Base-by-base conservation (phyloP, 1,140 invertebrate genomes). In the Zaprionus lachaisei region DNA sequence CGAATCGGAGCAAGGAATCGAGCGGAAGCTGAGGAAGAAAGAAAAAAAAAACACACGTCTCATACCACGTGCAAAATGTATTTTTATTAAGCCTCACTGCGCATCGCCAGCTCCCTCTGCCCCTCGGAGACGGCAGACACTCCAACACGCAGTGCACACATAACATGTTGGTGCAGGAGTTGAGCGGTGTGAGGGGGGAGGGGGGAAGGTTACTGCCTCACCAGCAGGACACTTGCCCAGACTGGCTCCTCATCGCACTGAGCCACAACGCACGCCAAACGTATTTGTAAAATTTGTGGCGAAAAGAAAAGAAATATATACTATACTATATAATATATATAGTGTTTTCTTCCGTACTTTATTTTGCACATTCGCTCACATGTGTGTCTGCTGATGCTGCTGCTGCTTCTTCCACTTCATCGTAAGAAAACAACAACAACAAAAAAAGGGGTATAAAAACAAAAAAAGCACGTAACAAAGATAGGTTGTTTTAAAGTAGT, bases 261-360 rank as follows among this genome's bases (percentile, higher is more conserved):
- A 49, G 57, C 51, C 37, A 38, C 54, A 64, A 56, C 31, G 70
- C 64, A 67, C 64, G 75, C 70, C 81, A 72, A 89, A 84, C 79
- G 85, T 81, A 89, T 89, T 89, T 89, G 85, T 89, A 79, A 89
- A 89, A 89, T 90, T 89, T 89, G 71, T 81, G 63, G 51, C 60
- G 37, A 31, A 15, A 57, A 22, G 60, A 68, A 38, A 47, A 9
- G 24, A 66, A 20, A 38, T 22, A 62, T 12, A 64, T 22, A 71
- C 70, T 47, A 7, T 17, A 47, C 41, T 20, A 80, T 74, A 78
- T 75, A 77, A 79, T 77, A 37, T 77, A 37, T 79, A 75, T 79
- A 69, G 75, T 83, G 56, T 28, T 34, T 20, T 54, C 55, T 41
- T 55, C 22, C 20, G 26, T 63, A n/a, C 65, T 57, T 66, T 79